Evolutionary conservation across 1,140 invertebrate species (phyloP), one percentile per base, ranked within the genome.

Genomic region (Drosophila sp.): DNA sequence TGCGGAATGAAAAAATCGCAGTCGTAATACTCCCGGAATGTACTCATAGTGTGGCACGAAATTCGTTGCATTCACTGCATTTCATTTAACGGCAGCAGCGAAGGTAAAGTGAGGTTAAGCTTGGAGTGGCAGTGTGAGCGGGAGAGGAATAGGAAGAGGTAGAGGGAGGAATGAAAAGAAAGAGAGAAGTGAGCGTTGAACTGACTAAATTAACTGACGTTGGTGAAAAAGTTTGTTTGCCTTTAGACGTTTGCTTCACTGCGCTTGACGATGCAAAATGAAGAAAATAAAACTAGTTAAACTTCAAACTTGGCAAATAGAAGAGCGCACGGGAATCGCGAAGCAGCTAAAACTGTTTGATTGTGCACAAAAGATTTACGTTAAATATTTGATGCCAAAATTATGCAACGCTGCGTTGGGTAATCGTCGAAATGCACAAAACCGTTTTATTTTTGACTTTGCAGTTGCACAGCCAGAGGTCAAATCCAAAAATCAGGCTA

Each of bases 311-410:
- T 58, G 27, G 32, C 41, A 61, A 34, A 27, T 14, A n/a, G 29
- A 27, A 16, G 62, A 38, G 65, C 34, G 34, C 36, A 41, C 18
- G 16, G 34, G 7, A 40, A 32, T 62, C 46, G 34, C 14, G 34
- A 34, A 61, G 48, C 45, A 51, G 50, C 50, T 61, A 71, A 78
- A 78, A 72, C 51, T 71, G 66, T 87, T 81, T 78, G 78, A 76
- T 78, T 84, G 63, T 61, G 78, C 82, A 87, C 82, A 82, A 87
- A 87, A 78, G 79, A 87, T 66, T 87, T 78, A 59, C 83, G 64
- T 70, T 87, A 89, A 87, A 89, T 87, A 87, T 87, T 87, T 87
- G 83, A 89, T 89, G 62, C 57, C 80, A 43, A 78, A 87, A 87
- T 87, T 89, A 87, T 89, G 76, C 83, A 87, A 87, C 71, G 81